phyloP scores from a whole-genome alignment of 1,140 invertebrate species.

The Carcinoscorpius rotundicauda region DNA sequence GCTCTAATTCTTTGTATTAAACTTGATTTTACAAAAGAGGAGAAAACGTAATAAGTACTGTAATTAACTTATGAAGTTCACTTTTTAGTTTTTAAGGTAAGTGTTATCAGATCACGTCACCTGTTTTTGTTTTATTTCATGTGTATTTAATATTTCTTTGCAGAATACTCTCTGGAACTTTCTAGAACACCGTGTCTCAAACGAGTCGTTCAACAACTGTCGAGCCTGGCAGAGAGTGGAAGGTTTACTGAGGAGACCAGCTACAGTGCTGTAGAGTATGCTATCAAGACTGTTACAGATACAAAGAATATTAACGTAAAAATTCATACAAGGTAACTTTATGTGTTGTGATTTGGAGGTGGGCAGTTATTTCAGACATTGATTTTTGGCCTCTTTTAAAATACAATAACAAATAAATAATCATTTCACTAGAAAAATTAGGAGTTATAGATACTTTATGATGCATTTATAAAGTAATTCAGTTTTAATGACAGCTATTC shows the following conservation, averaged over 20 bases:
- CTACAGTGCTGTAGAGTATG: conserved; percentile 41
- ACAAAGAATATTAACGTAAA: conserved; percentile 66
- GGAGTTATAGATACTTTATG: too few relatives aligned
- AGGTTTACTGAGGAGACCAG: conserved; percentile 37
- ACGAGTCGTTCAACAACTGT: conserved; percentile 43
- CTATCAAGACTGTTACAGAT: conserved; percentile 50
- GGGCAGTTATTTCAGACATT: too few relatives aligned
- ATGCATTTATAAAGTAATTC: too few relatives aligned
- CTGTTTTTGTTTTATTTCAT: conserved; percentile 10
- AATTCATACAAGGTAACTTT: conserved; percentile 58
- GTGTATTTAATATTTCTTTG: conserved; percentile 10
- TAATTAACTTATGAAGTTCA: not conserved
- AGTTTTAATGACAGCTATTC: too few relatives aligned
- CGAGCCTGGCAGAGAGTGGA: conserved; percentile 33
- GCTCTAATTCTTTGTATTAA: too few relatives aligned
- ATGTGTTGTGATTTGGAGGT: not conserved
- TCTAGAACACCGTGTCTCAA: conserved; percentile 56
- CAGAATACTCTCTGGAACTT: conserved; percentile 41
- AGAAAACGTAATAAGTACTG: too few relatives aligned
- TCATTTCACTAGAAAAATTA: too few relatives aligned
- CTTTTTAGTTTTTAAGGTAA: not conserved
- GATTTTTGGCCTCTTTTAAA: too few relatives aligned
- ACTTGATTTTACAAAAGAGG: too few relatives aligned
- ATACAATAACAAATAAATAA: too few relatives aligned
- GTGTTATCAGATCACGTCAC: not conserved